These are phyloP conservation scores for Eupleurogrammus muticus DNA, from an alignment of 2,797 vertebrate genomes.

Conservation along the genomic window DNA sequence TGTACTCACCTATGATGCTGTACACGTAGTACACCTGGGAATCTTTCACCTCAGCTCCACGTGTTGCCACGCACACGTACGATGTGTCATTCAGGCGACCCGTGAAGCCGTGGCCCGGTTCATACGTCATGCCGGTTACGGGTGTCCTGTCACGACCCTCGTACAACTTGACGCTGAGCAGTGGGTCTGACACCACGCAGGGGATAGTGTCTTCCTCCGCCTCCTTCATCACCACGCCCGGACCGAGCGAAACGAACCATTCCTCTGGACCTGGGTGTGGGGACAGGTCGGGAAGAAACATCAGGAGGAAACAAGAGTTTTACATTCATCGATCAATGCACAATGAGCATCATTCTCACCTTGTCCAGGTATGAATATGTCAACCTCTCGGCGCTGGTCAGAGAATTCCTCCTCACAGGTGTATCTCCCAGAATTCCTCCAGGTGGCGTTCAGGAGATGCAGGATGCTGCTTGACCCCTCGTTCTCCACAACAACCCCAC, in stretches of 20 bases:
- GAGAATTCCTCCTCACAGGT: conserved; percentile 78
- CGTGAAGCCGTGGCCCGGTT: conserved; percentile 87
- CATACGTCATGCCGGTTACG: conserved; percentile 69
- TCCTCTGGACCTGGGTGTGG: conserved; percentile 82
- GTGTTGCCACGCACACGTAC: conserved; percentile 85
- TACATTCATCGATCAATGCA: accelerated
- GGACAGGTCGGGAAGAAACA: neutral
- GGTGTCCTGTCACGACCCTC: conserved; percentile 78
- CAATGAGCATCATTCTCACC: conserved; percentile 71
- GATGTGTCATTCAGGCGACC: conserved; percentile 88
- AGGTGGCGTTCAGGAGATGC: conserved; percentile 82
- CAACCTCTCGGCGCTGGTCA: conserved; percentile 72
- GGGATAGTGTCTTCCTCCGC: conserved; percentile 85
- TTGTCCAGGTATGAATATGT: conserved; percentile 91
- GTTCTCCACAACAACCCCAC: conserved; percentile 57
- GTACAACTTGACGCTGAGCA: conserved; percentile 84
- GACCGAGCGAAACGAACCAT: conserved; percentile 83
- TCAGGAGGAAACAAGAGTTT: too few species aligned
- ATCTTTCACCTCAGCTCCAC: conserved; percentile 78
- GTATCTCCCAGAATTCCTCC: conserved; percentile 88
- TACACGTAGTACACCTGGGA: conserved; percentile 89
- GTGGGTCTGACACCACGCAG: conserved; percentile 89
- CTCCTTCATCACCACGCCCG: conserved; percentile 86
- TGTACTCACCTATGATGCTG: conserved; percentile 85
- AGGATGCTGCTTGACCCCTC: conserved; percentile 81